Conservation (phyloP, 1,140 invertebrate species). For the Latrodectus geometricus region DNA sequence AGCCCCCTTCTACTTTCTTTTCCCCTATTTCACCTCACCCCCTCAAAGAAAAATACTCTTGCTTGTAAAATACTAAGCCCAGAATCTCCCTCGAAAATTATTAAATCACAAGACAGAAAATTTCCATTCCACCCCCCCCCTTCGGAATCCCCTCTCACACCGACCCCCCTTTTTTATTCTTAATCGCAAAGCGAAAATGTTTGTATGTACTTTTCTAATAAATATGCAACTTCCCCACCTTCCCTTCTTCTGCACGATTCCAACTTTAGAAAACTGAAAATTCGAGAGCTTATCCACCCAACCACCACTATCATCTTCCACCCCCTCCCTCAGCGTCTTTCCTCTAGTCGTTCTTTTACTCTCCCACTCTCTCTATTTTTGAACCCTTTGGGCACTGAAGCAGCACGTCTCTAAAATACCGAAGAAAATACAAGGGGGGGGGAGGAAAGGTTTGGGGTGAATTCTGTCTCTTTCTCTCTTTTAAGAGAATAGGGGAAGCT, state of each 20-base stretch:
- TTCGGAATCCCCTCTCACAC: not conserved
- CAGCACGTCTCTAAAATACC: conserved; percentile 35
- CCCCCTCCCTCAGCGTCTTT: not conserved
- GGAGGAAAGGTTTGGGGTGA: not conserved
- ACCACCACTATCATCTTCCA: not conserved
- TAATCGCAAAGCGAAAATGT: not conserved
- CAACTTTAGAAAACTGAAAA: conserved; percentile 56
- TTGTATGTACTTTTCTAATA: conserved; percentile 51
- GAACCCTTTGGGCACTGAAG: conserved; percentile 54
- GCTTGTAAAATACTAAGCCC: not conserved
- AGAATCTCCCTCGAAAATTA: conserved; percentile 46
- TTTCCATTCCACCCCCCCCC: conserved; percentile 9
- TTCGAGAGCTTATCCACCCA: conserved; percentile 2
- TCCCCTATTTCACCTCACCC: conserved; percentile 19
- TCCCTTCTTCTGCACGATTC: not conserved
- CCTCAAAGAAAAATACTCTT: not conserved
- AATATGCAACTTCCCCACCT: conserved; percentile 40
- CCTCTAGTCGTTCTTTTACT: conserved; percentile 41
- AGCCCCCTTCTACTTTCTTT: conserved; percentile 10
- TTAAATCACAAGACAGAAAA: conserved; percentile 58
- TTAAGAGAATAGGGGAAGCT: not conserved
- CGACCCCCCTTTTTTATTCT: not conserved
- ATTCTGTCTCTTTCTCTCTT: not conserved
- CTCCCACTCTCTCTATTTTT: conserved; percentile 46
- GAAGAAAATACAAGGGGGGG: conserved; percentile 13